phyloP scores from a whole-genome alignment of 2,797 vertebrate genomes.

The Liasis olivaceus region DNA sequence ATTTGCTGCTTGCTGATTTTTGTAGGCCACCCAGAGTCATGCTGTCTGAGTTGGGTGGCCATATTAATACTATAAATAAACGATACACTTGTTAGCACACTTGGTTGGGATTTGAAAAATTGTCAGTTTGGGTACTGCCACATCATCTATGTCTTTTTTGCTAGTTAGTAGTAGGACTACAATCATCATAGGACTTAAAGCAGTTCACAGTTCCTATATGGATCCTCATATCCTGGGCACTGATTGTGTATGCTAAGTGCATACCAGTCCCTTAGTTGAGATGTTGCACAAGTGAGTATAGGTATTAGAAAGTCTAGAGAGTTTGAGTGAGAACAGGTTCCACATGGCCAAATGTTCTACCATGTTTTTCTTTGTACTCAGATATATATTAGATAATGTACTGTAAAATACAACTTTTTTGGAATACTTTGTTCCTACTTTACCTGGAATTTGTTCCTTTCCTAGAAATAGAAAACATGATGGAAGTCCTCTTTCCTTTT shows the following conservation, averaged over 20 bases:
- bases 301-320: background rate
- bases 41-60: background rate
- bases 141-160: background rate
- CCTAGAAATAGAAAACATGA: background rate
- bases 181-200: background rate
- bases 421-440: background rate
- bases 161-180: background rate
- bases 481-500: background rate
- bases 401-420: rapidly evolving
- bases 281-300: background rate
- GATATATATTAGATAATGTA: slow-evolving; percentile 5
- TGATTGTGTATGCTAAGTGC: background rate
- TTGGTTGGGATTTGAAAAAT: background rate
- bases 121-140: background rate
- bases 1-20: background rate
- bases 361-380: slow-evolving; percentile 3
- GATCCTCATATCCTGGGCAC: background rate
- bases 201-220: background rate
- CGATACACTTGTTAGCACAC: background rate
- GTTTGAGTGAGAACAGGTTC: background rate
- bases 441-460: background rate
- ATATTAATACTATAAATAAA: background rate
- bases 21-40: background rate
- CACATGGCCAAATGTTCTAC: background rate
- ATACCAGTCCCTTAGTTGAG: background rate